Conservation (phyloP, 2,113 vertebrate genomes). For the Gymnobelideus leadbeateri region DNA sequence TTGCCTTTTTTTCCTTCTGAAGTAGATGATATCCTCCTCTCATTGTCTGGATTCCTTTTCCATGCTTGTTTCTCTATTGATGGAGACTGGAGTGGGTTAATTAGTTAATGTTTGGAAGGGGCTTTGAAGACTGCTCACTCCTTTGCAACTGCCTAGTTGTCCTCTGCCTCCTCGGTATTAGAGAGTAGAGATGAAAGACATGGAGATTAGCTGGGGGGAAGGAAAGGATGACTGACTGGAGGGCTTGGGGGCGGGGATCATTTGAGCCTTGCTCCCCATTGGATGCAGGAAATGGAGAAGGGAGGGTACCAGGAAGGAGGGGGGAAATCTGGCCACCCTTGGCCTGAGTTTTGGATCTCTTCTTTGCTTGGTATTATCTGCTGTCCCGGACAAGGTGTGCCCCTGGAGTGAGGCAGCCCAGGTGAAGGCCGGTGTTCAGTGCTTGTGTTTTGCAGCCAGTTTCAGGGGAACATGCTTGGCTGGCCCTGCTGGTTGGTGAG, state of each 20-base stretch:
- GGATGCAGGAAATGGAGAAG: not conserved
- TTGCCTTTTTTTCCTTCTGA: not conserved
- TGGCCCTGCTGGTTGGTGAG: conserved; percentile 40
- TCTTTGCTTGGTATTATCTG: conserved; percentile 37
- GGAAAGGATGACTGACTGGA: too few relatives aligned
- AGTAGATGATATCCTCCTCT: not conserved
- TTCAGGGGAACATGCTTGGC: conserved; percentile 25
- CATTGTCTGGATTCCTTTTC: not conserved
- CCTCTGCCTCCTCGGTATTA: not conserved
- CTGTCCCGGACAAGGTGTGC: conserved; percentile 56
- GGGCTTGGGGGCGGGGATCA: not conserved
- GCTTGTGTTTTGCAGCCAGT: not conserved
- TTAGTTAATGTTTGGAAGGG: conserved; percentile 44
- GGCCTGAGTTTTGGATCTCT: conserved; percentile 37
- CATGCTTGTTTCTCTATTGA: not conserved
- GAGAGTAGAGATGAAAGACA: not conserved
- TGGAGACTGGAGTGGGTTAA: not conserved
- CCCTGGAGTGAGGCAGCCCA: not conserved
- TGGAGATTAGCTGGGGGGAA: not conserved
- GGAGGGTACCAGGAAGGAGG: not conserved
- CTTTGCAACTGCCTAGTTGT: not conserved
- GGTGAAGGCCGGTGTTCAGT: not conserved
- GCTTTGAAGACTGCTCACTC: conserved; percentile 29
- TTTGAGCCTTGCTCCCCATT: not conserved
- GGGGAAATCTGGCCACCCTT: not conserved